These are phyloP conservation scores for Drosophila meridionalis DNA, from an alignment of 2,888 invertebrate species.

Conservation along the genomic window DNA sequence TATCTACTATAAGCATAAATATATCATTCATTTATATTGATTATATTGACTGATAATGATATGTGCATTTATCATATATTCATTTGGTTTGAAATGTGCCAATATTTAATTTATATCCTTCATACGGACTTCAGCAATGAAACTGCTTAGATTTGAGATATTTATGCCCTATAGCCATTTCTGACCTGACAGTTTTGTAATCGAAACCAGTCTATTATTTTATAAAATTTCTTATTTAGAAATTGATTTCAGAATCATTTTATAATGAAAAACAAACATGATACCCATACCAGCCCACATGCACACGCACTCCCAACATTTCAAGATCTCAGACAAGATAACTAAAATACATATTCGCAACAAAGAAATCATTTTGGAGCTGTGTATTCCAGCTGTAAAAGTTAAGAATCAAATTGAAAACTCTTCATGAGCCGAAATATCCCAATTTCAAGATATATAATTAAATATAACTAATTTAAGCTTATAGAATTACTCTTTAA, in stretches of 20 bases:
- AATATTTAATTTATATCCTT: neutral
- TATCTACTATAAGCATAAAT: no score
- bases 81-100: no score
- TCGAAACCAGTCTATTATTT: neutral
- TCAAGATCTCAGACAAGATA: no score
- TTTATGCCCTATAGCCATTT: no score
- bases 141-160: neutral
- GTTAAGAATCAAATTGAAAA: neutral
- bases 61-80: neutral
- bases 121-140: neutral
- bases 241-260: neutral
- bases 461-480: no score
- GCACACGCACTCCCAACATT: no score
- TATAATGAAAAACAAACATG: neutral
- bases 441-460: no score
- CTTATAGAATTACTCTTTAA: neutral
- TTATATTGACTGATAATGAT: no score
- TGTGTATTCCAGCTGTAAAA: neutral
- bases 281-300: no score
- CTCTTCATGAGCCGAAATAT: no score
- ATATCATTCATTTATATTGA: no score
- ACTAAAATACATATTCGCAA: no score
- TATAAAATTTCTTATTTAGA: neutral
- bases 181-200: neutral
- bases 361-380: neutral